phyloP scores from a whole-genome alignment of 2,888 invertebrate species.

The Labia minor region DNA sequence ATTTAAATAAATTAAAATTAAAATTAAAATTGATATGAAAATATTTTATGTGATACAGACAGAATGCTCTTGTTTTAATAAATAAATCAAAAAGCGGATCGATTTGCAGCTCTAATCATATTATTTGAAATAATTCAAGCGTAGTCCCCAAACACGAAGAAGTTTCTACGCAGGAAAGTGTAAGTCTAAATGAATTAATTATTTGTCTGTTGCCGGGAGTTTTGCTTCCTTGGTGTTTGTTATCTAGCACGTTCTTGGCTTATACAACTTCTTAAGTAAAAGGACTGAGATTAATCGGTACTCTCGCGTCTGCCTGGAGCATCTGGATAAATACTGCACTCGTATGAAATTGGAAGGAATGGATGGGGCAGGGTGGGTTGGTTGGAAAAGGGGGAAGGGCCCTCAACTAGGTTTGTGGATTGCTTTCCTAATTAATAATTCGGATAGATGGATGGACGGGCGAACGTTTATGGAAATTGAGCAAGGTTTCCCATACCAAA shows the following conservation, averaged over 20 bases:
- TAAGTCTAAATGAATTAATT: conserved; percentile 5
- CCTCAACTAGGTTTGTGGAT: no score
- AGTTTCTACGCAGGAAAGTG: neutral
- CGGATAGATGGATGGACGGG: neutral
- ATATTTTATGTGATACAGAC: no score
- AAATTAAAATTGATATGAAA: no score
- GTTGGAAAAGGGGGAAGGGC: no score
- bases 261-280: neutral
- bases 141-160: neutral
- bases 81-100: no score
- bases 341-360: neutral
- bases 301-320: neutral
- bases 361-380: no score
- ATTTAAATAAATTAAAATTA: no score
- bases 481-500: neutral
- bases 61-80: no score
- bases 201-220: neutral
- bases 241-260: conserved; percentile 13
- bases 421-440: neutral
- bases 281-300: neutral
- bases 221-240: neutral
- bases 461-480: neutral
- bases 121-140: neutral
- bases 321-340: conserved; percentile 2
- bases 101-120: neutral